Base-by-base conservation (phyloP, 2,113 vertebrate genomes). In the Heterotis niloticus region DNA sequence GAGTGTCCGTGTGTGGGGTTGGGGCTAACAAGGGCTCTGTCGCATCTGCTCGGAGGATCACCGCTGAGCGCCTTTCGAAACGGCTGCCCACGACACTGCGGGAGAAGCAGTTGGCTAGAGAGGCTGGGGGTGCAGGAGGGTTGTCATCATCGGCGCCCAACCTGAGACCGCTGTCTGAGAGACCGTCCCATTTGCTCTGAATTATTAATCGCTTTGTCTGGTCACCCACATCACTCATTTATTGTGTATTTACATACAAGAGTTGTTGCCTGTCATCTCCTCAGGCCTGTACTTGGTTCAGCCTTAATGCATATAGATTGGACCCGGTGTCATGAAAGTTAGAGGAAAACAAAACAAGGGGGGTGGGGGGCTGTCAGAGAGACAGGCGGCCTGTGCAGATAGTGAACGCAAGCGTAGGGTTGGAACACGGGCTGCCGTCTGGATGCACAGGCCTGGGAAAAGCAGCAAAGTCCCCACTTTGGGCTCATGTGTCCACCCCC, bases 1-100 rank as follows among this genome's bases (percentile, higher is more conserved):
- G 84, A 86, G 87, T 86, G 89, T 85, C 0, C 74, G 81, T 87
- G 66, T 3, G 84, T 78, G 51, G n/a, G 79, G 74, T 76, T 20
- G 65, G 82, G 86, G 86, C 80, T 89, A 89, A 89, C 88, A 88
- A 85, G 81, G 84, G 66, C 83, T 65, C 75, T 80, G 83, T 87
- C 83, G 90, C 91, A 92, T 92, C 90, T 92, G 91, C 86, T 87
- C 86, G 82, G 81, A 81, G 84, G 87, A 85, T 83, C 62, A 78
- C 84, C 76, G 74, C 83, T 76, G 85, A 82, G 56, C 81, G 85
- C 80, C 81, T 81, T 34, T 85, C 82, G 81, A 81, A 79, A 81
- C 83, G 88, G 89, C 34, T 44, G 34, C 34, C 34, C 34, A 7
- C 7, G 34, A 44, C 7, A 44, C 34, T 44, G 34, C 34, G 34